phyloP scores from a whole-genome alignment of 2,797 vertebrate genomes.

The Hippoglossus hippoglossus region DNA sequence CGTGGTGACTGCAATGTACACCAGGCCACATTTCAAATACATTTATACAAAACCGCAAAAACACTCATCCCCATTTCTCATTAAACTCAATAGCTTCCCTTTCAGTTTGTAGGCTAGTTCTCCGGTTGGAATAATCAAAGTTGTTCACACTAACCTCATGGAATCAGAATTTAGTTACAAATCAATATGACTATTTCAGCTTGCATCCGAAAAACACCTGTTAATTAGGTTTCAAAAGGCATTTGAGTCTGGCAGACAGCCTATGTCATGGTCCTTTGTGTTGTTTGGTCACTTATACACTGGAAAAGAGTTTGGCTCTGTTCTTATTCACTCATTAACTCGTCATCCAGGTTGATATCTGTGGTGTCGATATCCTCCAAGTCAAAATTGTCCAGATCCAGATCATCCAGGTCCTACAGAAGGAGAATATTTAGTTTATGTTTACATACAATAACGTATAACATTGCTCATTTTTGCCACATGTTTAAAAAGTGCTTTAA shows the following conservation, averaged over 20 bases:
- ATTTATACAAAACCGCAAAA: no score
- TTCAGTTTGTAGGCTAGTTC: no score
- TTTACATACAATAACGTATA: not conserved
- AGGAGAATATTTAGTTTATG: not conserved
- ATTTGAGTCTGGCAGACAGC: not conserved
- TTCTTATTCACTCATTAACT: slow-evolving; percentile 88
- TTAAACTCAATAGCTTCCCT: no score
- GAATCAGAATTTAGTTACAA: not conserved
- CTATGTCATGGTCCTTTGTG: not conserved
- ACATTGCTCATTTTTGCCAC: not conserved
- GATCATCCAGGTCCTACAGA: slow-evolving; percentile 85
- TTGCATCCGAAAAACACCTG: not conserved
- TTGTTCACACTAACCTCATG: no score
- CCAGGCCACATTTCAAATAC: no score
- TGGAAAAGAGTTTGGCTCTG: not conserved
- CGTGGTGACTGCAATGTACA: no score
- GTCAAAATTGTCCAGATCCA: slow-evolving; percentile 94
- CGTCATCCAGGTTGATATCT: slow-evolving; percentile 93
- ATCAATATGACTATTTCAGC: not conserved
- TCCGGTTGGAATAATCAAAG: not conserved
- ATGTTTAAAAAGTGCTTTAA: slow-evolving; percentile 30
- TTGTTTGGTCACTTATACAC: slow-evolving; percentile 46
- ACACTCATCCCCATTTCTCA: no score
- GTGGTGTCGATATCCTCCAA: slow-evolving; percentile 92
- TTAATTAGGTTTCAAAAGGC: not conserved